Percentiles rank a stretch among this genome's conserved stretches.
Conservation (phyloP, 2,888 invertebrate genomes). For the Horisme vitalbata region DNA sequence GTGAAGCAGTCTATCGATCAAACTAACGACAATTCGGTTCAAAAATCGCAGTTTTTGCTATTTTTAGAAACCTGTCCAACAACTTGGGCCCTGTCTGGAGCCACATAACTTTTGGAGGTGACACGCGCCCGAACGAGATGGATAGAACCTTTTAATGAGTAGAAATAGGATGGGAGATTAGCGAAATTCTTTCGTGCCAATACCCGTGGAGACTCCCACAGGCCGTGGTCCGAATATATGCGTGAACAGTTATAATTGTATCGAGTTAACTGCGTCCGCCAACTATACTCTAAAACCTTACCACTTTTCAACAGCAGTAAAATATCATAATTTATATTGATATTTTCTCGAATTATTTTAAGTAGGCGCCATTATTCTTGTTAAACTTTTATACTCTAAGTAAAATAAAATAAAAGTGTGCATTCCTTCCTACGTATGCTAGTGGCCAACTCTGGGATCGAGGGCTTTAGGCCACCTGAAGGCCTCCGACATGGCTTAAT, state of each 20-base stretch:
- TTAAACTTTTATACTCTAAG: too few relatives aligned
- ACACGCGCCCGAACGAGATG: slow-evolving; percentile 73
- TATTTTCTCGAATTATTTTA: too few relatives aligned
- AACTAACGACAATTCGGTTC: slow-evolving; percentile 31
- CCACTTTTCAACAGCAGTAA: too few relatives aligned
- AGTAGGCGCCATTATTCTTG: too few relatives aligned
- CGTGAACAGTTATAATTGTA: slow-evolving; percentile 8
- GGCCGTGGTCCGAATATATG: slow-evolving; percentile 26
- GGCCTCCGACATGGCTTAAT: too few relatives aligned
- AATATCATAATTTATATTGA: too few relatives aligned
- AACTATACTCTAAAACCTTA: too few relatives aligned
- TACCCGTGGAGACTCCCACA: slow-evolving; percentile 46
- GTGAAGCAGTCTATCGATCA: slow-evolving; percentile 16
- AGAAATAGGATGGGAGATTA: slow-evolving; percentile 68
- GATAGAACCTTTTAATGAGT: slow-evolving; percentile 54
- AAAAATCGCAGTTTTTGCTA: slow-evolving; percentile 69
- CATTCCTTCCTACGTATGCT: too few relatives aligned
- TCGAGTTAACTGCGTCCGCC: not conserved
- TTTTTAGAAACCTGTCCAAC: slow-evolving; percentile 79
- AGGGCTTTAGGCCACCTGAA: too few relatives aligned
- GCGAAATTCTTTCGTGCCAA: slow-evolving; percentile 70
- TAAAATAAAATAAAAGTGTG: too few relatives aligned
- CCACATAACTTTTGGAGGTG: slow-evolving; percentile 77
- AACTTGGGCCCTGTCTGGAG: slow-evolving; percentile 70
- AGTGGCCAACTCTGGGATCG: too few relatives aligned